Percentiles rank a stretch among this genome's conserved stretches.
phyloP scores from a whole-genome alignment of 1,140 invertebrate species.

The Tetraneura akinire region DNA sequence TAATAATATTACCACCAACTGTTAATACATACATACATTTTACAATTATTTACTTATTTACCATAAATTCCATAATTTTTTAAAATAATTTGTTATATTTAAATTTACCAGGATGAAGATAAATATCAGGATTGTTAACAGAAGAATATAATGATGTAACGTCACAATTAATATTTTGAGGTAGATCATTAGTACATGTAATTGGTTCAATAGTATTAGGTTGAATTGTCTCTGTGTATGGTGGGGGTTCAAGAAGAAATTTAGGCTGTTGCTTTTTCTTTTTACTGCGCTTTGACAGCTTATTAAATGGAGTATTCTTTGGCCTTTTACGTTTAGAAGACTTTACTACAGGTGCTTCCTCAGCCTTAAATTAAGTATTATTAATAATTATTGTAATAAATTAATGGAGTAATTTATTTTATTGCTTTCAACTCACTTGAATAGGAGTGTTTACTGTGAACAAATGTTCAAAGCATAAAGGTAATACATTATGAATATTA shows the following conservation, averaged over 20 bases:
- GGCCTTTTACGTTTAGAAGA: conserved; percentile 74
- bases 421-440: background rate
- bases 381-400: too few relatives aligned
- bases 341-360: conserved; percentile 11
- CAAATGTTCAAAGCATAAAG: conserved; percentile 76
- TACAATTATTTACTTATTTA: background rate
- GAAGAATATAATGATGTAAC: conserved; percentile 38
- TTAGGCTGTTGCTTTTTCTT: conserved; percentile 63
- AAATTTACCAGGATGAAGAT: conserved; percentile 37
- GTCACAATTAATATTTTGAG: conserved; percentile 40
- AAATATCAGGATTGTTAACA: conserved; percentile 42
- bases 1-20: conserved; percentile 44
- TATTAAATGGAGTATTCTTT: conserved; percentile 70
- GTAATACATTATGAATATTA: conserved; percentile 79
- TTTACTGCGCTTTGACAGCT: conserved; percentile 69
- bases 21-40: background rate
- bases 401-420: background rate
- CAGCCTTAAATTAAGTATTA: conserved; percentile 5
- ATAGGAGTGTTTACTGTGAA: background rate
- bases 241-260: conserved; percentile 21
- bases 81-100: background rate
- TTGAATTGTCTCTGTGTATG: conserved; percentile 20
- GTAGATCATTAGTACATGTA: conserved; percentile 34
- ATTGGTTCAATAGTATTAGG: conserved; percentile 46
- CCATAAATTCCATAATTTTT: background rate